These are phyloP conservation scores for Puma concolor DNA, from an alignment of 2,113 vertebrate species.

Conservation along the genomic window DNA sequence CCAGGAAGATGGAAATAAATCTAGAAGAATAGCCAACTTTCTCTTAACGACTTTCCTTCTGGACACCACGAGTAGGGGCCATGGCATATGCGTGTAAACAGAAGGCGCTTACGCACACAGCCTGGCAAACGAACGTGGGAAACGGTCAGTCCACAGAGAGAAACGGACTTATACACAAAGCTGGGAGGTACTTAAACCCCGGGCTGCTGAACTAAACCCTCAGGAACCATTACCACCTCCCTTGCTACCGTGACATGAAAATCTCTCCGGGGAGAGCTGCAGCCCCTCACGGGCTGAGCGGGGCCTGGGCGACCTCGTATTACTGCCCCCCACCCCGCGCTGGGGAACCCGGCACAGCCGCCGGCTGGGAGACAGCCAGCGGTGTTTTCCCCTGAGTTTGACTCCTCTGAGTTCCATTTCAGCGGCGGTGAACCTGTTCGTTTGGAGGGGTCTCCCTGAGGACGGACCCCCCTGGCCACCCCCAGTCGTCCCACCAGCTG, in stretches of 20 bases:
- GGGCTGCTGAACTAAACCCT: background rate
- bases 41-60: background rate
- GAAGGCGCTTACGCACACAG: fast-evolving
- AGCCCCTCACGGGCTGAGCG: fast-evolving
- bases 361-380: fast-evolving
- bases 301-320: background rate
- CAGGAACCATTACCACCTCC: background rate
- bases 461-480: fast-evolving
- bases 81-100: background rate
- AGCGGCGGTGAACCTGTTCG: background rate
- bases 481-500: fast-evolving
- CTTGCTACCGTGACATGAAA: background rate
- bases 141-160: background rate
- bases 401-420: fast-evolving
- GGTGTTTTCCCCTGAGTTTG: background rate
- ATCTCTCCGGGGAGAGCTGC: background rate
- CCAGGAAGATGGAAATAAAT: no score
- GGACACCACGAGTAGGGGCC: fast-evolving
- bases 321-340: no score
- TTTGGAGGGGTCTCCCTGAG: fast-evolving
- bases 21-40: background rate
- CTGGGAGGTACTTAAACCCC: background rate
- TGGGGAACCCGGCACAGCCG: no score
- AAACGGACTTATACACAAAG: background rate
- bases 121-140: background rate